These are phyloP conservation scores for Caenorhabditis wallacei DNA, from an alignment of 2,888 invertebrate species.

Conservation along the genomic window DNA sequence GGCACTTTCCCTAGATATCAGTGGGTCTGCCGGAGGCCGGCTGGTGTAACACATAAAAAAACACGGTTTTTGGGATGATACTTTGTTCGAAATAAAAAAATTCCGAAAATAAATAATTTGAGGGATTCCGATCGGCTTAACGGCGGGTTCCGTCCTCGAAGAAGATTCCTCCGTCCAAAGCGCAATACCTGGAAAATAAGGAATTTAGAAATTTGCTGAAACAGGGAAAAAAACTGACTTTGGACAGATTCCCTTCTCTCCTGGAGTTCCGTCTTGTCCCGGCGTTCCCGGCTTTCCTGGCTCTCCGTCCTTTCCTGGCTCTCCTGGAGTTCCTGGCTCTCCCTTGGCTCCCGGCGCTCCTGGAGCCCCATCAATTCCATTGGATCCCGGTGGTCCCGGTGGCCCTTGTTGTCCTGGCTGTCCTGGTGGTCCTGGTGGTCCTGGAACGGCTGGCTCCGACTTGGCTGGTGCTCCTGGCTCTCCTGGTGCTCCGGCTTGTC, in stretches of 20 bases:
- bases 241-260: constrained; percentile 78
- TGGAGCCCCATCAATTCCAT: constrained; percentile 75
- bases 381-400: constrained; percentile 74
- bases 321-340: constrained; percentile 74
- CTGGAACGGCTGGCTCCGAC: constrained; percentile 74
- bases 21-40: too few species aligned
- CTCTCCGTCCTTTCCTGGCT: constrained; percentile 73
- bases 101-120: constrained; percentile 65
- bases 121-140: constrained; percentile 50
- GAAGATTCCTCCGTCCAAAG: constrained; percentile 80
- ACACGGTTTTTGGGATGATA: constrained; percentile 19
- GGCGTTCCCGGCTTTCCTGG: constrained; percentile 75
- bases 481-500: constrained; percentile 76
- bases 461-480: constrained; percentile 74
- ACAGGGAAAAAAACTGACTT: constrained; percentile 64
- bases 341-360: constrained; percentile 75
- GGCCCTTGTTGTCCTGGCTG: constrained; percentile 74
- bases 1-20: too few species aligned
- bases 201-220: not conserved
- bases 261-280: constrained; percentile 72
- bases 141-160: constrained; percentile 83
- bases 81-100: constrained; percentile 44
- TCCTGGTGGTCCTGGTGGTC: constrained; percentile 77
- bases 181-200: constrained; percentile 67
- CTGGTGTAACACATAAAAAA: not conserved